Evolutionary conservation across 2,888 invertebrate genomes (phyloP), one percentile per base, ranked within the genome.

Genomic region (Diarsia mendica): DNA sequence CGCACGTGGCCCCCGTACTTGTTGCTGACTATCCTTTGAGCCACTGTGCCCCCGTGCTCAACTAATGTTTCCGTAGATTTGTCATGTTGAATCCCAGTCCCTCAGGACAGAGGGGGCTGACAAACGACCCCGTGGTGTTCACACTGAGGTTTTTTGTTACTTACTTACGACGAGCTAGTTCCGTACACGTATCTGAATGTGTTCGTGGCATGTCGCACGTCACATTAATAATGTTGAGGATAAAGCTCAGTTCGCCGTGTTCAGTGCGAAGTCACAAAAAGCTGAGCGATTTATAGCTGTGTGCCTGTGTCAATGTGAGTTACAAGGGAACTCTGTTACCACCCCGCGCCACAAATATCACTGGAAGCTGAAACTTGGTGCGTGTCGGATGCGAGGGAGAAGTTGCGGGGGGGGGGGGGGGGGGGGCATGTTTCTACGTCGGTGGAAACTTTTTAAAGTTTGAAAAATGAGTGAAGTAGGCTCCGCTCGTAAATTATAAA

Each of bases 381-480:
- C 23, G 51, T 23, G 49, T 11, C 3, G 13, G 48, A 48, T n/a
- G n/a, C 23, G 0, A 3, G 44, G n/a, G n/a, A n/a, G n/a, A n/a
- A n/a, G n/a, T n/a, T n/a, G n/a, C n/a, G n/a, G n/a, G n/a, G n/a
- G 67, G 23, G 51, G 5, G 15, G 15, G 28, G 3, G 15, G 48
- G 13, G 18, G 13, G 15, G 58, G 18, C 33, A 10, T 85, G 78
- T 67, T 70, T 61, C 67, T 72, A n/a, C 44, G 28, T 13, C 33
- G 55, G 8, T 46, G 55, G n/a, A 46, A 48, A 73, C 72, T 85
- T 85, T 75, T 58, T 58, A 69, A 82, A 82, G 58, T 82, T 67
- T 77, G 82, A 85, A 77, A 77, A 82, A 85, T 77, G 69, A 77
- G 23, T 64, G 60, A 67, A 60, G 49, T 60, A 60, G 58, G 75